phyloP scores from a whole-genome alignment of 2,113 vertebrate genomes.

The Anthoscopus minutus region DNA sequence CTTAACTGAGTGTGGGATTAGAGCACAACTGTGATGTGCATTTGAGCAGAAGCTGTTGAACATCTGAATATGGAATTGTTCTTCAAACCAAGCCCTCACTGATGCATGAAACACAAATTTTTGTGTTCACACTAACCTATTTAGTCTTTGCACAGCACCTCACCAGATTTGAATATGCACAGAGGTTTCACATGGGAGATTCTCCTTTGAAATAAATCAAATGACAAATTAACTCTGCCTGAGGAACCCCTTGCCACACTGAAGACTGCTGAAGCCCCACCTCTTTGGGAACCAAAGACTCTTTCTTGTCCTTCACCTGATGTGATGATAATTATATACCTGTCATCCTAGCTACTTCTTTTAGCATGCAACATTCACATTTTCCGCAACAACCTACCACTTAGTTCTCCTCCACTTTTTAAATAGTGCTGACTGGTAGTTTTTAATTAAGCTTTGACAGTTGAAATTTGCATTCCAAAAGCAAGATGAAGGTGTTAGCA shows the following conservation, averaged over 20 bases:
- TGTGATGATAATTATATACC: conserved; percentile 71
- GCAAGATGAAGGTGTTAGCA: conserved; percentile 54
- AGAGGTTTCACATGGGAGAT: neutral
- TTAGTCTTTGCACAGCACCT: neutral
- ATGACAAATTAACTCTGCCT: conserved; percentile 48
- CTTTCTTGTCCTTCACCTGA: conserved; percentile 65
- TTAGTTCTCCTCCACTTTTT: conserved; percentile 73
- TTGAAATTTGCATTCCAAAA: conserved; percentile 79
- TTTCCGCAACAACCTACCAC: conserved; percentile 68
- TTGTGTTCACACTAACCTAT: neutral
- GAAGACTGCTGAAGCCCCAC: conserved; percentile 46
- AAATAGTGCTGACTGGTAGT: conserved; percentile 73
- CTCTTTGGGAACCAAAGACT: conserved; percentile 11
- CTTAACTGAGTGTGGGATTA: neutral
- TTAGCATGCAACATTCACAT: conserved; percentile 60
- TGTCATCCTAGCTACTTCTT: conserved; percentile 71
- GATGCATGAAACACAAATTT: neutral
- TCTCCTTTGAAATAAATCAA: conserved; percentile 43
- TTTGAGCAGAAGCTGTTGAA: neutral
- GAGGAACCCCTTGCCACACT: conserved; percentile 20
- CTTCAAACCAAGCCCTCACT: neutral
- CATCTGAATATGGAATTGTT: neutral
- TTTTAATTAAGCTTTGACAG: conserved; percentile 78
- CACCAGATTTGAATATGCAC: conserved; percentile 19
- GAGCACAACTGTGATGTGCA: neutral